Evolutionary conservation across 2,888 invertebrate species (phyloP).

Genomic region (Gisinianus flammeolus): DNA sequence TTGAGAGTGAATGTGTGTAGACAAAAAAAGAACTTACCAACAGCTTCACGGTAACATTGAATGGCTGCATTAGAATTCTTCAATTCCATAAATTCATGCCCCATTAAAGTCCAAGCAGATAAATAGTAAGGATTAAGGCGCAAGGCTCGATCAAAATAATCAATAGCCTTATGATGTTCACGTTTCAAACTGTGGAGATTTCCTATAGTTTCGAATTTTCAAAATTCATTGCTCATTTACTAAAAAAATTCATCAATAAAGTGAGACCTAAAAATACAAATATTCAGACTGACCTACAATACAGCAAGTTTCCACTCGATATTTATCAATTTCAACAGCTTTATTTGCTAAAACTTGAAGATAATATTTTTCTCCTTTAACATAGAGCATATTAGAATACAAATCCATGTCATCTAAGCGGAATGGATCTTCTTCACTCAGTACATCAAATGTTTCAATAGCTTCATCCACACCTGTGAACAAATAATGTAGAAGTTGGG

Average conservation of each 20-base stretch:
- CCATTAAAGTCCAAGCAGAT: constrained; percentile 97
- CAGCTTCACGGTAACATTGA: constrained; percentile 95
- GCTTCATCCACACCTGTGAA: constrained; percentile 87
- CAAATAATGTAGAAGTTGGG: not conserved
- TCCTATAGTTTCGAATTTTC: constrained; percentile 69
- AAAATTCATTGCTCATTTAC: constrained; percentile 1
- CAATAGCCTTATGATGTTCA: constrained; percentile 96
- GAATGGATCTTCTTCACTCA: constrained; percentile 88
- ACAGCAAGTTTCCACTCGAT: constrained; percentile 95
- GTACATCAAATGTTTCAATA: constrained; percentile 79
- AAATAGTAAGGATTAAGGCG: constrained; percentile 92
- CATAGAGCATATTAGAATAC: constrained; percentile 93
- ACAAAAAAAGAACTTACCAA: constrained; percentile 69
- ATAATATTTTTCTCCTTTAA: constrained; percentile 89
- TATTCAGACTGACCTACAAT: constrained; percentile 78
- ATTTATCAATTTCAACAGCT: constrained; percentile 93
- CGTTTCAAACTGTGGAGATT: constrained; percentile 95
- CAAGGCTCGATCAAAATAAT: constrained; percentile 93
- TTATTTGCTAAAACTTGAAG: constrained; percentile 91
- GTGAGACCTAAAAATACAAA: not conserved
- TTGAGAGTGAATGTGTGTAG: not conserved
- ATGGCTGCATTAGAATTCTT: constrained; percentile 99
- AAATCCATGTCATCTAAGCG: constrained; percentile 95
- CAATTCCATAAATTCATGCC: constrained; percentile 98
- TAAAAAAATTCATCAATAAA: constrained; percentile 7